These are phyloP conservation scores for Promerops cafer DNA, from an alignment of 2,113 vertebrate species.

Conservation along the genomic window DNA sequence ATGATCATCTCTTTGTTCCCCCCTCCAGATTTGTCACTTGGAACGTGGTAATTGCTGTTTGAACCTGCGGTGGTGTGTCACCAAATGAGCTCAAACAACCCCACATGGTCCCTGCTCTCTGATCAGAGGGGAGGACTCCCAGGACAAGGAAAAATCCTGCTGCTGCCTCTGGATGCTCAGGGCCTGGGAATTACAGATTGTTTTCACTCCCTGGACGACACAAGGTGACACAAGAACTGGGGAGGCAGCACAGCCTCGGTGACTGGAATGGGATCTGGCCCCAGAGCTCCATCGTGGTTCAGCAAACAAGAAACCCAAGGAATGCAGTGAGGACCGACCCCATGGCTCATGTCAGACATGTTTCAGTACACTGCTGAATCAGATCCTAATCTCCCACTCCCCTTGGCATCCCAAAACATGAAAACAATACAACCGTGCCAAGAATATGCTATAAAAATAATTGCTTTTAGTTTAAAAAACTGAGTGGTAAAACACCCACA, in stretches of 20 bases:
- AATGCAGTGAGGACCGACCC: not conserved
- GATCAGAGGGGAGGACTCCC: not conserved
- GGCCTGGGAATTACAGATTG: not conserved
- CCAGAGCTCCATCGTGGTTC: not conserved
- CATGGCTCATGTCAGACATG: not conserved
- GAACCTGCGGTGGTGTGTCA: not conserved
- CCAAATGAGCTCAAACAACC: not conserved
- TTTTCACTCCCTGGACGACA: not conserved
- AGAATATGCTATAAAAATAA: not conserved
- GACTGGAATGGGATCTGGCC: not conserved
- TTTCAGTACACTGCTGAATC: not conserved
- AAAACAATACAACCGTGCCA: not conserved
- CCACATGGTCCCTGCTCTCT: not conserved
- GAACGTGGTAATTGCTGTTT: conserved; percentile 12
- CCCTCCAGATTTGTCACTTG: conserved; percentile 52
- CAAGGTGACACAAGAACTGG: not conserved
- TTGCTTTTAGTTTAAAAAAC: not conserved
- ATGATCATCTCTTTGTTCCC: conserved; percentile 26
- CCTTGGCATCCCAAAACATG: not conserved
- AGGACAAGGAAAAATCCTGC: not conserved
- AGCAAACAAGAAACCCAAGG: not conserved
- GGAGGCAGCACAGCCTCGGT: not conserved
- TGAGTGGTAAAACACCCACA: not conserved
- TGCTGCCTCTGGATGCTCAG: not conserved
- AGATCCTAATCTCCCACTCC: not conserved